Conservation (phyloP, 2,888 invertebrate species). For the Anticlea derivata region DNA sequence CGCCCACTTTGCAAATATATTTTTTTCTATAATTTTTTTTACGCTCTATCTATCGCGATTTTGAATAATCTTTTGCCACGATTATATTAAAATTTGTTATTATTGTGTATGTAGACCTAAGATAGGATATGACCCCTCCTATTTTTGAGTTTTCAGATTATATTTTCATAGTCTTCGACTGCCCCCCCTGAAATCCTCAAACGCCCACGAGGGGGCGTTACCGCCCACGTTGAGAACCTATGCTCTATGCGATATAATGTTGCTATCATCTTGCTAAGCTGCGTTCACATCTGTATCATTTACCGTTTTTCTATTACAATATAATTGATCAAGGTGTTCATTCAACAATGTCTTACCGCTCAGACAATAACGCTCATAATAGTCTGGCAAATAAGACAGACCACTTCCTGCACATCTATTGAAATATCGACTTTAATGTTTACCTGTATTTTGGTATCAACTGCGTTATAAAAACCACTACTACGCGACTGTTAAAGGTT, state of each 20-base stretch:
- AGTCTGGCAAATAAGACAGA: constrained; percentile 1
- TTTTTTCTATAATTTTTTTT: too few relatives aligned
- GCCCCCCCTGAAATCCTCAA: too few relatives aligned
- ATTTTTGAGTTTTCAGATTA: too few relatives aligned
- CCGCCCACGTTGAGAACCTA: too few relatives aligned
- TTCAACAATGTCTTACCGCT: not conserved
- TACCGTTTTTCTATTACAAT: constrained; percentile 8
- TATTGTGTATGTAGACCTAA: too few relatives aligned
- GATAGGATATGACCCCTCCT: too few relatives aligned
- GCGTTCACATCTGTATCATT: constrained; percentile 13
- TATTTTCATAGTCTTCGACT: too few relatives aligned
- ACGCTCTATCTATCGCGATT: too few relatives aligned
- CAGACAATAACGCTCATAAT: not conserved
- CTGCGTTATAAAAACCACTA: not conserved
- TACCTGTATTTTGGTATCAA: not conserved
- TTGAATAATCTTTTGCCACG: too few relatives aligned
- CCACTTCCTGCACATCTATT: not conserved
- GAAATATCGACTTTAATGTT: not conserved
- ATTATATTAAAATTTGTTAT: too few relatives aligned
- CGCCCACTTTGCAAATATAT: too few relatives aligned
- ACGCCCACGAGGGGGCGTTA: too few relatives aligned
- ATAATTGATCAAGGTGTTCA: constrained; percentile 16
- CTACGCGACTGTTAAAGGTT: not conserved
- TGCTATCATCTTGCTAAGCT: constrained; percentile 19
- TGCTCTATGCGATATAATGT: not conserved